Base-by-base conservation (phyloP, 2,888 invertebrate species). In the Hirtodrosophila cameraria region DNA sequence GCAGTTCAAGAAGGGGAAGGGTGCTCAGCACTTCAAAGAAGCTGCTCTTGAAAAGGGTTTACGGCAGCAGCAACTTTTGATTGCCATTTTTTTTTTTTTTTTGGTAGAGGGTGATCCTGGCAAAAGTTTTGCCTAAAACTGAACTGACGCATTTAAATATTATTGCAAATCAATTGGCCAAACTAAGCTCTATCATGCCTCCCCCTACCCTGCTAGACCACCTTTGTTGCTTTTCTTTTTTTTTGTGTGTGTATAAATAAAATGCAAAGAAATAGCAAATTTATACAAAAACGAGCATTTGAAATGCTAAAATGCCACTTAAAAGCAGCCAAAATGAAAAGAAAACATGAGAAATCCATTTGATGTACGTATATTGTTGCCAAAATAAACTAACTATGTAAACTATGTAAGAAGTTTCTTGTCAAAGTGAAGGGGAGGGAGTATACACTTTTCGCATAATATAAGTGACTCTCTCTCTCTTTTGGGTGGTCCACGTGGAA, bases 271-370 rank as follows among this genome's bases (percentile, higher is more conserved):
- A 86, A 86, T 88, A 75, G 84, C 85, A 86, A 87, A 84, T 84
- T 84, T 84, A 84, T 84, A 84, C 84, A 86, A 84, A 87, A 30
- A 38, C 41, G 39, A 59, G 43, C 75, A 87, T 84, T 84, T 84
- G 84, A 84, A 84, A 87, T 87, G 88, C 88, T 87, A 87, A 84
- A 87, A 80, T 71, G 85, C 68, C 84, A 86, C 88, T 84, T 87
- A 81, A 86, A 85, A 87, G 81, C 82, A 63, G 70, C 67, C 80
- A 67, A 86, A 88, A 89, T 89, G 88, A 87, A 89, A 89, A 88
- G 88, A 88, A 89, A 89, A 89, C 89, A 89, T 61, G 70, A 75
- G 67, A 87, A 86, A 73, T 75, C 88, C 88, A 87, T 89, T 89
- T 88, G 81, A 86, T 79, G 75, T 77, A 67, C 49, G 38, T 61